A percentile compares a stretch with the other conserved stretches of the same genome.
Conservation (phyloP, 2,113 vertebrate species). For the Sula dactylatra region DNA sequence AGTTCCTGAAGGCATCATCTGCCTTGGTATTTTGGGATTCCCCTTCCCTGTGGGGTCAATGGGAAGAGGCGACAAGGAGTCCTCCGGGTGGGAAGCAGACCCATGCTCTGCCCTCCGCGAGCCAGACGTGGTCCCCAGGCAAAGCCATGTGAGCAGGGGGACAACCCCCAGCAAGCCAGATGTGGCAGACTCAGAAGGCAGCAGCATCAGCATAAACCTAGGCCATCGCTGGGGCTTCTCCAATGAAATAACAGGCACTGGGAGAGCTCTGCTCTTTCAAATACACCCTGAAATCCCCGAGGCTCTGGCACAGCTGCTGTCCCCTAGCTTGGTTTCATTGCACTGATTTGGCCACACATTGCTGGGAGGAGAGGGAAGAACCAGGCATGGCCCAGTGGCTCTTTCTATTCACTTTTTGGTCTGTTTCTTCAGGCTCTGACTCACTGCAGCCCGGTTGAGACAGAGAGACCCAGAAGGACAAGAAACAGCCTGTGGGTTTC, state of each 20-base stretch:
- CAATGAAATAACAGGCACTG: neutral
- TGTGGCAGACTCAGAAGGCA: accelerated
- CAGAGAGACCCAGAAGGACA: neutral
- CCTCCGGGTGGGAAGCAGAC: neutral
- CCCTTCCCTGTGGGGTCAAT: neutral
- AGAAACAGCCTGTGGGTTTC: neutral
- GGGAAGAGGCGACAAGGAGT: neutral
- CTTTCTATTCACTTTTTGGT: neutral
- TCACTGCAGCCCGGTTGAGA: neutral
- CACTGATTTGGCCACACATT: accelerated
- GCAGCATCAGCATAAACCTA: neutral
- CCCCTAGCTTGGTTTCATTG: neutral
- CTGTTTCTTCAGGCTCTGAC: neutral
- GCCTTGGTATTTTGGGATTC: neutral
- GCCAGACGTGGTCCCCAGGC: accelerated
- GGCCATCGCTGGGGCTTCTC: neutral
- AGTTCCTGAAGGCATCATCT: neutral
- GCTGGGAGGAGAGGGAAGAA: neutral
- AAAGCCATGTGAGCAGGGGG: neutral
- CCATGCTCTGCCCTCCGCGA: neutral
- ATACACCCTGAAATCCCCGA: neutral
- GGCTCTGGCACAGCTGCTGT: accelerated
- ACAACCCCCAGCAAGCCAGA: neutral
- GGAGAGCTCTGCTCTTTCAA: neutral
- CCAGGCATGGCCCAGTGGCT: neutral